Conservation (phyloP, 1,140 invertebrate species). For the Drosophila tropicalis region DNA sequence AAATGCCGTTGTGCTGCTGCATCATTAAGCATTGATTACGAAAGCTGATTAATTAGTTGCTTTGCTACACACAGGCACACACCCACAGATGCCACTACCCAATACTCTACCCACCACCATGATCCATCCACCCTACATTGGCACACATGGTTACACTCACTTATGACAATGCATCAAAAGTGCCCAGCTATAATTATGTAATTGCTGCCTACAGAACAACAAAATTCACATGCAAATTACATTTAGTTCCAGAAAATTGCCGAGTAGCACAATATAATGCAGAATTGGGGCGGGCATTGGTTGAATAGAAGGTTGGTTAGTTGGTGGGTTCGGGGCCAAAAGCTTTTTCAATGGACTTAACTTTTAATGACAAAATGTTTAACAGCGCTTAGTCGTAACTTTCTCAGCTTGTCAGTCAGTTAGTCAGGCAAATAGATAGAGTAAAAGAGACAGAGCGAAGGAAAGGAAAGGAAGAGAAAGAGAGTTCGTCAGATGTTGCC, state of each 20-base stretch:
- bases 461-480: not conserved
- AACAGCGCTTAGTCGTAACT: conserved; percentile 53
- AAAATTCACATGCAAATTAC: conserved; percentile 41
- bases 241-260: conserved; percentile 11
- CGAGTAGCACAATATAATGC: conserved; percentile 8
- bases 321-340: conserved; percentile 16
- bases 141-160: not conserved
- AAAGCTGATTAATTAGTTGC: conserved; percentile 72
- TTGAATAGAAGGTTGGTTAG: not conserved
- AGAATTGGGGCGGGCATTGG: conserved; percentile 20
- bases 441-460: too few relatives aligned
- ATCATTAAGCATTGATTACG: conserved; percentile 78
- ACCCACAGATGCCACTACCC: not conserved
- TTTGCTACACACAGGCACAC: conserved; percentile 18
- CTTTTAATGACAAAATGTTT: conserved; percentile 70
- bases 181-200: conserved; percentile 68
- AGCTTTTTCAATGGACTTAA: conserved; percentile 48
- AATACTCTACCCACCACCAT: too few relatives aligned
- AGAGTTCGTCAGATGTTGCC: conserved; percentile 18
- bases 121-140: not conserved
- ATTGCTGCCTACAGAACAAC: conserved; percentile 45
- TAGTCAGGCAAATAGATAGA: not conserved
- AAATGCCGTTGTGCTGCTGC: conserved; percentile 61
- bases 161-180: conserved; percentile 56
- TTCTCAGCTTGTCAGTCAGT: conserved; percentile 35